These are phyloP conservation scores for Glyphotaelius pellucidus DNA, from an alignment of 2,888 invertebrate genomes.

Conservation along the genomic window DNA sequence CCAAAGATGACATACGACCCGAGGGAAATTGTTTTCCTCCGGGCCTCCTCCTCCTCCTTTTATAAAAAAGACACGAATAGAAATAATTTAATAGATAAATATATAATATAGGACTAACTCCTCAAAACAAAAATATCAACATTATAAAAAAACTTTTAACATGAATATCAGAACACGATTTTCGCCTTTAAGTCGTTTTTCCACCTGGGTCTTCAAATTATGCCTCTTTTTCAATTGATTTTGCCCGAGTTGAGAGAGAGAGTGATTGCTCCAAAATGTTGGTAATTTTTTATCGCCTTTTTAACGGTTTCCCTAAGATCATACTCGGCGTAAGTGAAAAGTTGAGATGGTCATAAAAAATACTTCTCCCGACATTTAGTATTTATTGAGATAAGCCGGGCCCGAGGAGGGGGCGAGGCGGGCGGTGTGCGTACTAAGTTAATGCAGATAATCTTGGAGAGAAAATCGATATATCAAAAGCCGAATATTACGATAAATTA, in stretches of 20 bases:
- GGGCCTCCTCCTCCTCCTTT: too few relatives aligned
- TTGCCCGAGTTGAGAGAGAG: neutral
- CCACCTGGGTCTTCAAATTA: neutral
- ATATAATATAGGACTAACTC: neutral
- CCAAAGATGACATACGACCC: too few relatives aligned
- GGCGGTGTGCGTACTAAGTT: neutral
- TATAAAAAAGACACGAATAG: too few relatives aligned
- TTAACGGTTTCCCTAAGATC: slow-evolving; percentile 9
- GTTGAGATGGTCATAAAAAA: slow-evolving; percentile 33
- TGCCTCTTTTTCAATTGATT: neutral
- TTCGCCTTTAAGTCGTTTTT: neutral
- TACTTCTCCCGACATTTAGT: slow-evolving; percentile 5
- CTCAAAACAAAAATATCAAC: neutral
- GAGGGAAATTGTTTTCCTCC: too few relatives aligned
- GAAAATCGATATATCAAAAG: slow-evolving; percentile 34
- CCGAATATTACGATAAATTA: slow-evolving; percentile 23
- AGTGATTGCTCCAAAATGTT: neutral
- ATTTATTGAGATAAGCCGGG: slow-evolving; percentile 12
- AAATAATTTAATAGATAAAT: too few relatives aligned
- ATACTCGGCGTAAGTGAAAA: slow-evolving; percentile 16
- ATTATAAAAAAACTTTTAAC: neutral
- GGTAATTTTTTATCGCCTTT: slow-evolving; percentile 18
- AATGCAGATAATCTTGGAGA: neutral
- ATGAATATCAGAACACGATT: neutral
- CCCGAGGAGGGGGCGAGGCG: neutral